Percentiles rank a stretch among this genome's conserved stretches.
phyloP scores from a whole-genome alignment of 2,888 invertebrate genomes.

The Caenorhabditis doughertyi region DNA sequence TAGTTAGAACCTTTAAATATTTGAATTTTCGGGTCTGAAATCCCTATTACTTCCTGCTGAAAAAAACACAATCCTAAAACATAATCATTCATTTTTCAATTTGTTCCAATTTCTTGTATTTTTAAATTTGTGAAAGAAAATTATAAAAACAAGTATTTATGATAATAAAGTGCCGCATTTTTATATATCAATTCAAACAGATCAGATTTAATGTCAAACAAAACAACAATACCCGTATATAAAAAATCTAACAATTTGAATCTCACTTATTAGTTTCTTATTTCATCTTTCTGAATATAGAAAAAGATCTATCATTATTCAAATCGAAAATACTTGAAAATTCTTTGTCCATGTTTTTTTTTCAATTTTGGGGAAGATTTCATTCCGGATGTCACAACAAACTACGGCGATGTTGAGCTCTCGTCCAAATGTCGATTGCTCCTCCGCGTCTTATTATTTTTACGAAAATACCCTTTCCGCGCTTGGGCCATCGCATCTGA shows the following conservation, averaged over 20 bases:
- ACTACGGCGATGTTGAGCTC: slow-evolving; percentile 28
- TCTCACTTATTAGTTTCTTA: neutral
- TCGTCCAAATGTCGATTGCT: slow-evolving; percentile 59
- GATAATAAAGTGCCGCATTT: slow-evolving; percentile 15
- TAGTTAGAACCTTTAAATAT: neutral
- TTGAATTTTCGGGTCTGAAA: slow-evolving; percentile 10
- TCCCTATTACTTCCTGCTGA: neutral
- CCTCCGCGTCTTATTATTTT: slow-evolving; percentile 61
- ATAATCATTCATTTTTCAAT: neutral
- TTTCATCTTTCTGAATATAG: neutral
- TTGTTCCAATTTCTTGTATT: neutral
- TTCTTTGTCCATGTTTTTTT: slow-evolving; percentile 25
- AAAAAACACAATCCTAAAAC: slow-evolving; percentile 35
- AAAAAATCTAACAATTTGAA: neutral
- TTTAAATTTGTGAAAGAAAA: neutral
- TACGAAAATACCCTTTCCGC: slow-evolving; percentile 63
- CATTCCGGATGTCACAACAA: slow-evolving; percentile 38
- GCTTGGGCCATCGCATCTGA: slow-evolving; percentile 48
- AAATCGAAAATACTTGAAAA: slow-evolving; percentile 31
- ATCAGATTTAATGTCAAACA: slow-evolving; percentile 29
- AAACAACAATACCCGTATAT: slow-evolving; percentile 20
- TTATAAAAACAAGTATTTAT: slow-evolving; percentile 11
- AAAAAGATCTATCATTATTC: slow-evolving; percentile 1
- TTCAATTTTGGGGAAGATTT: slow-evolving; percentile 12
- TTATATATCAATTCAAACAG: slow-evolving; percentile 9